A percentile compares a stretch with the other conserved stretches of the same genome.
phyloP scores from a whole-genome alignment of 2,888 invertebrate species.

The Stegana nigrithorax region DNA sequence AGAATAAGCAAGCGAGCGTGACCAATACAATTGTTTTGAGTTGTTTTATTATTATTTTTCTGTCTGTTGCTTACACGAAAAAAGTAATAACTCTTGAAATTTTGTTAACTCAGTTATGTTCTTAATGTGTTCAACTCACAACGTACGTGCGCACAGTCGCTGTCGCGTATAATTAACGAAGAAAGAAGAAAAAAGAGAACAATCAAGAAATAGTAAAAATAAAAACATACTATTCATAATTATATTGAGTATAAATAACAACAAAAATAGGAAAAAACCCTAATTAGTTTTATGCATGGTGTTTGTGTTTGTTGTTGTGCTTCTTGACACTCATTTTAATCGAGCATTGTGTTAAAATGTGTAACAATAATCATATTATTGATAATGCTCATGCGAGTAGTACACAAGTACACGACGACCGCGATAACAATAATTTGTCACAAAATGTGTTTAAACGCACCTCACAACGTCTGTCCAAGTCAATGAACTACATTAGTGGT shows the following conservation, averaged over 20 bases:
- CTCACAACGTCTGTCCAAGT: slow-evolving; percentile 5
- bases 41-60: neutral
- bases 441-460: neutral
- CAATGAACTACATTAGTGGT: slow-evolving; percentile 9
- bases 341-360: no score
- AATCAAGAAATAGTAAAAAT: neutral
- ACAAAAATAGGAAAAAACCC: neutral
- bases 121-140: neutral
- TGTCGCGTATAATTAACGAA: neutral
- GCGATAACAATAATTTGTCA: neutral
- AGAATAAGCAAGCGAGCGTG: neutral
- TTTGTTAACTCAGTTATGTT: neutral
- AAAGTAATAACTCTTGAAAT: slow-evolving; percentile 5
- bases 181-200: neutral
- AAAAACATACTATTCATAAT: neutral
- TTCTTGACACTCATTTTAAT: no score
- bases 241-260: no score
- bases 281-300: neutral
- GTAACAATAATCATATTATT: neutral
- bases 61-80: neutral
- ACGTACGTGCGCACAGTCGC: neutral
- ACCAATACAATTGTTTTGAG: neutral
- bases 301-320: neutral
- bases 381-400: neutral
- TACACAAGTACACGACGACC: neutral